These are phyloP conservation scores for Microtus ochrogaster DNA, from an alignment of 2,113 vertebrate species.

Conservation along the genomic window DNA sequence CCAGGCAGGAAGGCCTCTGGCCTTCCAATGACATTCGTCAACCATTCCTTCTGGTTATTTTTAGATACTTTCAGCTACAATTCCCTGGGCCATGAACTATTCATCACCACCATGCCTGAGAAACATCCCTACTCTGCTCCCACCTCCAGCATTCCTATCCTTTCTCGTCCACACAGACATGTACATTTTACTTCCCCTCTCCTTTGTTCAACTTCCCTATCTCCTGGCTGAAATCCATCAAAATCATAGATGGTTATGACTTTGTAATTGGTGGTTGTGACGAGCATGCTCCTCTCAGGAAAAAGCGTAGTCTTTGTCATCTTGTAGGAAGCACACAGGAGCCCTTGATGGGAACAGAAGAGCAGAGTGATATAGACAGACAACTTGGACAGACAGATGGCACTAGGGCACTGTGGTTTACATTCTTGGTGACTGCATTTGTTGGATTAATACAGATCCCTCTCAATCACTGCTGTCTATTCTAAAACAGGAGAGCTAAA, in stretches of 20 bases:
- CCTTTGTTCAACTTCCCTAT: not conserved
- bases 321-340: not conserved
- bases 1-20: not conserved
- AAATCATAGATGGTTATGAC: not conserved
- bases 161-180: not conserved
- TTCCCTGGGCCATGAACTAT: not conserved
- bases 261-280: not conserved
- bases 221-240: not conserved
- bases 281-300: not conserved
- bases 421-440: not conserved
- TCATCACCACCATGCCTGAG: not conserved
- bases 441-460: not conserved
- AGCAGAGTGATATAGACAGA: not conserved
- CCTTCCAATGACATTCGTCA: not conserved
- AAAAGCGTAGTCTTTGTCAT: not conserved
- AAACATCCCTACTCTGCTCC: not conserved
- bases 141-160: not conserved
- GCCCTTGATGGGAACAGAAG: not conserved
- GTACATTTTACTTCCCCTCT: not conserved
- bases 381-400: not conserved
- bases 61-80: not conserved
- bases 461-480: not conserved
- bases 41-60: not conserved
- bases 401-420: accelerated
- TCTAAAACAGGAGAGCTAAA: not conserved